A percentile compares a stretch with the other conserved stretches of the same genome.
These are phyloP conservation scores for Shinisaurus crocodilurus DNA, from an alignment of 2,113 vertebrate genomes.

Conservation along the genomic window DNA sequence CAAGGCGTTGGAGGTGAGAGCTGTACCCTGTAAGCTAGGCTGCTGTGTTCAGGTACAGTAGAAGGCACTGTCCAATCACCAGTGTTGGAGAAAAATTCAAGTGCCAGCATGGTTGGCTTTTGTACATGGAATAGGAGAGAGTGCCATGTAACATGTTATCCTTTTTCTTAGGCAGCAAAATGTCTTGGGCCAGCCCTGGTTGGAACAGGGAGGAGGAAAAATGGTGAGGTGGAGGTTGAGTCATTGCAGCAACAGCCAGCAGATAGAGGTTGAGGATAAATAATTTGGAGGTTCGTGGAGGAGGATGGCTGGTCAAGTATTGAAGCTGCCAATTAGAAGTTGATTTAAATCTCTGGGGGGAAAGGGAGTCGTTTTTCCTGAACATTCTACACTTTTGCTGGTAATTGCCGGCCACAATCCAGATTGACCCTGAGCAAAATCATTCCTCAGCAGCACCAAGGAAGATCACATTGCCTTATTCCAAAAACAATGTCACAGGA, in stretches of 20 bases:
- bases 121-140: too few species aligned
- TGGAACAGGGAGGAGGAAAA: background rate
- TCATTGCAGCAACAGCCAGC: background rate
- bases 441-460: background rate
- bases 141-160: too few species aligned
- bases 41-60: too few species aligned
- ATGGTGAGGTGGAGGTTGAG: too few species aligned
- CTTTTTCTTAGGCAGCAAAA: too few species aligned
- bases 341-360: background rate
- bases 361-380: background rate
- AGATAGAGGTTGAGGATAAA: background rate
- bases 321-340: background rate
- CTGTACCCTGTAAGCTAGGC: too few species aligned
- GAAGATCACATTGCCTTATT: background rate
- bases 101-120: too few species aligned
- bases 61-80: too few species aligned
- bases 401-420: background rate
- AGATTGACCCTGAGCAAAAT: background rate
- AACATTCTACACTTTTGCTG: background rate
- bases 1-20: too few species aligned
- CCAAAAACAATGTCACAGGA: background rate
- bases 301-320: background rate
- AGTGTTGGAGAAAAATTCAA: too few species aligned
- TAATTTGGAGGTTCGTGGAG: background rate
- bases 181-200: too few species aligned